Evolutionary conservation across 2,888 invertebrate species (phyloP).

Genomic region (Folsomia manolachei): DNA sequence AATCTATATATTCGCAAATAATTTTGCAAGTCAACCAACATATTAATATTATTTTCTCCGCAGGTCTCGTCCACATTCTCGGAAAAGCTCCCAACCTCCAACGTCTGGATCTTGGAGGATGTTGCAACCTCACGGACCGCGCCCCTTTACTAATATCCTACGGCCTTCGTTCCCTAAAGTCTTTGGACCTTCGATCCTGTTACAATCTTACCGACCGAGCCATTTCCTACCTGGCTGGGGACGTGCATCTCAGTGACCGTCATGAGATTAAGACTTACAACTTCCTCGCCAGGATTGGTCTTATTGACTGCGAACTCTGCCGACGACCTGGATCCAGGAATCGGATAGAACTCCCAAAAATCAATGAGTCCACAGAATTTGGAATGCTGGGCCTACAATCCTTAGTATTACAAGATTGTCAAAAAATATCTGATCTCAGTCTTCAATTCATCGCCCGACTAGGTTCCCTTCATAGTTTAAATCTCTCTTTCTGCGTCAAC

Average conservation of each 20-base stretch:
- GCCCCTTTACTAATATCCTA: conserved; percentile 82
- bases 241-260: conserved; percentile 28
- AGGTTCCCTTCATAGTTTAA: conserved; percentile 74
- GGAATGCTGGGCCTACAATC: conserved; percentile 65
- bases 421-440: conserved; percentile 86
- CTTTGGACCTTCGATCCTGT: conserved; percentile 84
- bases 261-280: conserved; percentile 35
- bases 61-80: conserved; percentile 56
- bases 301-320: conserved; percentile 37
- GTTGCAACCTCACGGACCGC: conserved; percentile 84
- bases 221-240: conserved; percentile 78
- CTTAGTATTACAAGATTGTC: conserved; percentile 90
- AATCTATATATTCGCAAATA: too few species aligned
- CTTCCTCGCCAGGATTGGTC: conserved; percentile 37
- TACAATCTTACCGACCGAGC: conserved; percentile 90
- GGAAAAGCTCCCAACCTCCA: conserved; percentile 73
- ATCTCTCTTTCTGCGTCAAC: conserved; percentile 89
- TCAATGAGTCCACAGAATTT: conserved; percentile 36
- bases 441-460: conserved; percentile 78
- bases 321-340: conserved; percentile 14
- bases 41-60: too few species aligned
- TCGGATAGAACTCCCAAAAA: conserved; percentile 34
- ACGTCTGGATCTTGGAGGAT: conserved; percentile 84
- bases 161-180: conserved; percentile 78
- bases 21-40: neutral